Evolutionary conservation across 2,888 invertebrate genomes (phyloP), one percentile per base, ranked within the genome.

Genomic region (Euclidia mi): DNA sequence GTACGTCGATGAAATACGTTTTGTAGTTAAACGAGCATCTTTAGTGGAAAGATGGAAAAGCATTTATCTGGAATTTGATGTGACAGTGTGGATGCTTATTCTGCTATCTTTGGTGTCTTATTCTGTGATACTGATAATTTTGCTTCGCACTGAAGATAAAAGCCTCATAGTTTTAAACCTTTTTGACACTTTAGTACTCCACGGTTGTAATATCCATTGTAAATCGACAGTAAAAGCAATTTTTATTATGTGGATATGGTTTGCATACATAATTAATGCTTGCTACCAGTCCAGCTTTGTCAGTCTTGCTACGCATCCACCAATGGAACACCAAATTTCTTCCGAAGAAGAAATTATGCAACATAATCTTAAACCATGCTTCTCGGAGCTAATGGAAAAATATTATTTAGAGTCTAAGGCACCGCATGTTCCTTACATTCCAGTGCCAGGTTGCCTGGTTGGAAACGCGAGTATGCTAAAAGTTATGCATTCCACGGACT

Each of bases 181-280:
- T 18, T 32, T 74, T 0, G 11, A 42, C 3, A 35, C 11, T 20
- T 45, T 71, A 10, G 10, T 71, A 0, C 18, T 45, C 3, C 60
- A 56, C 37, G 40, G 66, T 0, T 46, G 35, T 44, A 42, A 31
- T 1, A 46, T 74, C 1, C 50, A 41, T 2, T 9, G 47, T 25
- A 2, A 46, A 3, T 46, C 51, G 6, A 40, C 29, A 3, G 41
- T 61, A 0, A 65, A 56, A 17, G 49, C 14, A 17, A 15, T 74
- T 1, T 64, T 88, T 2, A 75, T 87, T 15, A 57, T 76, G 10
- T 90, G 90, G 90, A 65, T 88, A 2, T 74, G 80, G 75, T 89
- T 85, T 12, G 78, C 86, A 0, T 81, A 57, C 52, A 47, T 80
- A 2, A 56, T 80, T 0, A 78, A 73, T 48, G 57, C 56, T 38